Percentiles rank a stretch among this genome's conserved stretches.
These are phyloP conservation scores for Numida meleagris DNA, from an alignment of 2,113 vertebrate genomes.

Conservation along the genomic window DNA sequence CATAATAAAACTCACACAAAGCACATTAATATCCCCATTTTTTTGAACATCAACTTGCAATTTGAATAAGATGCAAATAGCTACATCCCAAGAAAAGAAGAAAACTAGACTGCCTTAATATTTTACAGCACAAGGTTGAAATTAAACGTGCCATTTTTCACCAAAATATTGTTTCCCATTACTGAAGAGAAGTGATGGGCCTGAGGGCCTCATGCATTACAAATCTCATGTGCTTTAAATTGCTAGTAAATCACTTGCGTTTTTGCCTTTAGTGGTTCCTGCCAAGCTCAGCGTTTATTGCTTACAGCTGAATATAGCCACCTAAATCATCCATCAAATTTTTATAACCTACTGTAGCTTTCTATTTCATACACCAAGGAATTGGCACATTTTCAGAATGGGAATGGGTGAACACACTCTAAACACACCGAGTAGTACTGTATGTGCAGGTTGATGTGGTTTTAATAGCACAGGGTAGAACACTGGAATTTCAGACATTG, in stretches of 20 bases:
- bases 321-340: constrained; percentile 81
- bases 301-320: constrained; percentile 79
- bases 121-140: constrained; percentile 75
- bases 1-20: constrained; percentile 1
- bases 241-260: constrained; percentile 83
- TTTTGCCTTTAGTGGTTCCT: constrained; percentile 80
- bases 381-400: constrained; percentile 67
- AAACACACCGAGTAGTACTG: background rate
- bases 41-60: constrained; percentile 1
- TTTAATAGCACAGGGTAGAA: background rate
- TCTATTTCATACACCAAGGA: constrained; percentile 71
- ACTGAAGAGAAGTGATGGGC: constrained; percentile 76
- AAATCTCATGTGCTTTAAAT: constrained; percentile 82
- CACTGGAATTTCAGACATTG: background rate
- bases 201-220: constrained; percentile 81
- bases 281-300: constrained; percentile 83
- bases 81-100: constrained; percentile 15
- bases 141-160: constrained; percentile 80
- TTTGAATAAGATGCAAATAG: constrained; percentile 53
- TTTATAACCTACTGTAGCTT: constrained; percentile 80
- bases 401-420: constrained; percentile 50
- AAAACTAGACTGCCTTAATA: constrained; percentile 59
- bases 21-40: constrained; percentile 6
- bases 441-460: background rate
- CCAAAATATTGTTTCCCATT: constrained; percentile 81